A percentile compares a stretch with the other conserved stretches of the same genome.
Conservation (phyloP, 2,797 vertebrate species). For the Danio choprae region DNA sequence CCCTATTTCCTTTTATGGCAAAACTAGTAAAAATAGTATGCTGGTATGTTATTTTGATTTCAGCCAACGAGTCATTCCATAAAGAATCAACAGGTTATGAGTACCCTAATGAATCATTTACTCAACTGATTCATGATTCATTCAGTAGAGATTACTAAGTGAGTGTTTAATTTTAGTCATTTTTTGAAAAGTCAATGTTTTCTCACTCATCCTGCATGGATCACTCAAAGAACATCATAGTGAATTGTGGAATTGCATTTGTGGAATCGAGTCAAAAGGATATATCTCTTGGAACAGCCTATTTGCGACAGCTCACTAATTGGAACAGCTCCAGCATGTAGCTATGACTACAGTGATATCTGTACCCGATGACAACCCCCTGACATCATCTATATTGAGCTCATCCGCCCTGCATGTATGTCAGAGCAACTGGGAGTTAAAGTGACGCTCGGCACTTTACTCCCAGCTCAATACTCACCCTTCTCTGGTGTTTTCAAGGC, state of each 20-base stretch:
- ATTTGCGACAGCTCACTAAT: not conserved
- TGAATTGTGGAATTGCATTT: not conserved
- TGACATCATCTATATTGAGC: constrained; percentile 37
- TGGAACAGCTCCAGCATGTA: not conserved
- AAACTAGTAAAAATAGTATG: not conserved
- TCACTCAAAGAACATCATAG: not conserved
- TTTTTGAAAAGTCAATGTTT: not conserved
- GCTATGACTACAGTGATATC: constrained; percentile 3
- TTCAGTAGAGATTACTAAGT: constrained; percentile 5
- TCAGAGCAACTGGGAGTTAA: constrained; percentile 27
- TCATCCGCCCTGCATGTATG: not conserved
- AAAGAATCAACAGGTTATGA: not conserved
- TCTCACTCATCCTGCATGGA: not conserved
- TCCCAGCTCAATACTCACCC: constrained; percentile 83
- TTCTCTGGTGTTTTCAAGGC: constrained; percentile 82
- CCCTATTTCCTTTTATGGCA: not conserved
- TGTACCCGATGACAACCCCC: constrained; percentile 15
- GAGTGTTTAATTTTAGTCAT: not conserved
- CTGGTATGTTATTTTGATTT: not conserved
- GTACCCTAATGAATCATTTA: not conserved
- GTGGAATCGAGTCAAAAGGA: not conserved
- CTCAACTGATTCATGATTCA: constrained; percentile 7
- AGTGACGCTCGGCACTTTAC: not conserved
- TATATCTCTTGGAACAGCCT: not conserved
- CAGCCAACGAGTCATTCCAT: not conserved